Evolutionary conservation across 2,797 vertebrate genomes (phyloP), one percentile per base, ranked within the genome.

Genomic region (Helicolenus hilgendorfi): DNA sequence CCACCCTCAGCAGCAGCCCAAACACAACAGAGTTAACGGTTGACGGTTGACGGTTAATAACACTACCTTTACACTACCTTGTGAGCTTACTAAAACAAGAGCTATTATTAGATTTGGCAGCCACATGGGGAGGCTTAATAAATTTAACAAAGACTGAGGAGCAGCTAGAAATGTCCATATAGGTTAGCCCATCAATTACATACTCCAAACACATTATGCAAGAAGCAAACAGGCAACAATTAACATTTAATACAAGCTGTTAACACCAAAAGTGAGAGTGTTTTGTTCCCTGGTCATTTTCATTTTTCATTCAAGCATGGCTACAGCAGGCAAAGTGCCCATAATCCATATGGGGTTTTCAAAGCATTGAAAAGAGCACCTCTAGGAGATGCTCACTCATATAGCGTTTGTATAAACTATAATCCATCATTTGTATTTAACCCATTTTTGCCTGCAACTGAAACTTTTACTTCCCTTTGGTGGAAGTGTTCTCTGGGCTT

Each of bases 1-100:
- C 91, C 84, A 84, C 76, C 78, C 88, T 89, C 81, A 70, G 63
- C 81, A 76, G 81, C 81, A 68, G 78, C 81, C 88, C 87, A 94
- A 95, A 86, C 71, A 86, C 64, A 92, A 90, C 84, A 35, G 13
- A 11, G 77, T 67, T 68, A 62, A 74, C 65, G 83, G 68, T 49
- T 49, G 45, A 72, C 69, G 26, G 73, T 68, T 78, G 45, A 72
- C 69, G 26, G 73, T 68, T 78, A 88, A 72, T 60, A 77, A 85
- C 80, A 69, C 73, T 72, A 86, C 74, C 45, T 77, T 72, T 13
- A 33, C 33, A 55, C 68, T 72, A 78, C 84, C 69, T 69, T 63
- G 45, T 73, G 79, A 80, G 81, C 56, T 88, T 76, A 78, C 63
- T 33, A 24, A 91, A 85, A 89, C 83, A 79, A 76, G 59, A 58